Base-by-base conservation (phyloP, 1,140 invertebrate species). In the Paraescarpia echinospica region DNA sequence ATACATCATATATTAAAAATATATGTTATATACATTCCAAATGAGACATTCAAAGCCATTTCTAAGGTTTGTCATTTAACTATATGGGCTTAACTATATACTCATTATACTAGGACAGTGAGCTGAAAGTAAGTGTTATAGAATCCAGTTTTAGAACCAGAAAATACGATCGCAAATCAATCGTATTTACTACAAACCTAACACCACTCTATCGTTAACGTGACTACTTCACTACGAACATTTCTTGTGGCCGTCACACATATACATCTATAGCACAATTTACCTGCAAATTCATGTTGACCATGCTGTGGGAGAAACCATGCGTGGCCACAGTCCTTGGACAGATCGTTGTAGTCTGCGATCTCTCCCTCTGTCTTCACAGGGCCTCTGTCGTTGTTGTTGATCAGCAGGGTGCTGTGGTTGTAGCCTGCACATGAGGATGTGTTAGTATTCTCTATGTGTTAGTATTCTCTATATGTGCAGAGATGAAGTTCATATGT, bases 221-320 rank as follows among this genome's bases (percentile, higher is more conserved):
- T 31, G 59, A 31, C 22, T 12, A 12, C 22, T 77, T 77, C 18
- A 77, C 59, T 27, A 77, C 9, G 2, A 18, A 27, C 59, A 77
- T 77, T 6, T 77, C 22, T 77, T 31, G 27, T 5, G 22, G 22
- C 14, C 8, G 1, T 12, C 27, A 77, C 4, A 77, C 59, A 77
- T 27, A 77, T 31, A 77, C 22, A 77, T 22, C 22, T 12, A 22
- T 2, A 77, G 2, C 22, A 34, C 33, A 34, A 90, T 33, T n/a
- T 90, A 94, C 94, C 93, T 48, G 93, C 92, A 92, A 93, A 93
- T 88, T 92, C 91, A 91, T 94, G 94, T 51, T 93, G 94, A 18
- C 94, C 94, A 94, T 94, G 94, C 14, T 94, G 91, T 51, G 94
- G 95, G 41, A 95, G 92, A 92, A 95, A 95, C 95, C 95, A 95